phyloP scores from a whole-genome alignment of 1,140 invertebrate species.

The Drosophila santomea region DNA sequence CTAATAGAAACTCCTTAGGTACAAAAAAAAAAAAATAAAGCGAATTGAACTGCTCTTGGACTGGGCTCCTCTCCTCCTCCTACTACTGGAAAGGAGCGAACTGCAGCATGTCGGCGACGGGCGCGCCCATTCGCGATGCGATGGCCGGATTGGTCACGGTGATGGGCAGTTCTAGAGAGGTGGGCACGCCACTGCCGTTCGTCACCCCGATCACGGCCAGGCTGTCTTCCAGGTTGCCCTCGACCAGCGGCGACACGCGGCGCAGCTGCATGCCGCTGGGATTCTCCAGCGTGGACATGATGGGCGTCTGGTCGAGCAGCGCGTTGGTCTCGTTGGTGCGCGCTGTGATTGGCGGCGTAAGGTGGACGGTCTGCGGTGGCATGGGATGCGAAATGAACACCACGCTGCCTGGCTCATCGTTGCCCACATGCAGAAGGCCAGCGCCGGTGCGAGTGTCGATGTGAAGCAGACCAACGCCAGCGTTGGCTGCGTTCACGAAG shows the following conservation, averaged over 20 bases:
- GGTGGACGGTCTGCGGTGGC: slow-evolving; percentile 34
- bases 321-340: slow-evolving; percentile 88
- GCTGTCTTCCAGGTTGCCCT: slow-evolving; percentile 85
- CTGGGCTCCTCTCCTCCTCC: neutral
- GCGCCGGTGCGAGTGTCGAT: slow-evolving; percentile 55
- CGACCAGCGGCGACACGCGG: slow-evolving; percentile 44
- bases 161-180: slow-evolving; percentile 88
- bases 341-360: slow-evolving; percentile 70
- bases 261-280: slow-evolving; percentile 83
- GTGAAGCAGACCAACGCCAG: slow-evolving; percentile 59
- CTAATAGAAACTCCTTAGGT: neutral
- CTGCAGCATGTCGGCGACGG: slow-evolving; percentile 38
- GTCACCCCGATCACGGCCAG: slow-evolving; percentile 87
- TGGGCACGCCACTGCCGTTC: slow-evolving; percentile 85
- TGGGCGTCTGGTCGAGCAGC: slow-evolving; percentile 89
- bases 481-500: slow-evolving; percentile 35
- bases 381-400: slow-evolving; percentile 35
- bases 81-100: slow-evolving; percentile 59
- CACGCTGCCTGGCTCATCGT: slow-evolving; percentile 7
- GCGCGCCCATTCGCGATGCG: slow-evolving; percentile 79
- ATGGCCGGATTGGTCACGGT: slow-evolving; percentile 89
- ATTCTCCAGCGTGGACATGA: slow-evolving; percentile 91
- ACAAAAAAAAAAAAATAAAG: slow-evolving; percentile 6
- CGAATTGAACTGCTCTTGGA: neutral
- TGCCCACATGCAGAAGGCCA: neutral